Conservation (phyloP, 1,140 invertebrate species). For the Drosophila oshimai region DNA sequence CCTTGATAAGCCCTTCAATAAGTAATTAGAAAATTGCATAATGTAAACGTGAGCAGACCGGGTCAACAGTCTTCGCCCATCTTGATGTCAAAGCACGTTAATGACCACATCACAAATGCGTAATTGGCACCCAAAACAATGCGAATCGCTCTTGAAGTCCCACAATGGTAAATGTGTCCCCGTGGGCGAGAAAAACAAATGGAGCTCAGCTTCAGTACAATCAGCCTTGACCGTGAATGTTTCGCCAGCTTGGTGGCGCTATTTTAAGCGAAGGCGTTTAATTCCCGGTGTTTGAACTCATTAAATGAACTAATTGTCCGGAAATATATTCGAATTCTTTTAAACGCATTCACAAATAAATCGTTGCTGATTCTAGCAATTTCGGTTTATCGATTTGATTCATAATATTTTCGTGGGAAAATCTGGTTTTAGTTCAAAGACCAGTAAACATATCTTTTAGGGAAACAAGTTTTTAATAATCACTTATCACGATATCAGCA, state of each 20-base stretch:
- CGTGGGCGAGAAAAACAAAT: slow-evolving; percentile 46
- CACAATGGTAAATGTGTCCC: slow-evolving; percentile 24
- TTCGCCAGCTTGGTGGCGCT: background rate
- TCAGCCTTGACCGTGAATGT: slow-evolving; percentile 48
- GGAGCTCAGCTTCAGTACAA: slow-evolving; percentile 1
- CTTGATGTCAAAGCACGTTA: slow-evolving; percentile 19
- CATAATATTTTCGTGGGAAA: too few relatives aligned
- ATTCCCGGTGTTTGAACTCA: slow-evolving; percentile 19
- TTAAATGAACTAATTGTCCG: slow-evolving; percentile 19
- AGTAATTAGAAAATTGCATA: background rate
- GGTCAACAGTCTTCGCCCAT: slow-evolving; percentile 18
- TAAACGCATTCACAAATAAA: too few relatives aligned
- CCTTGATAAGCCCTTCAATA: background rate
- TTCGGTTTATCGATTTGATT: too few relatives aligned
- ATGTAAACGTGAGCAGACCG: background rate
- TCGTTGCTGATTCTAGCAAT: too few relatives aligned
- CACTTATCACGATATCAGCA: too few relatives aligned
- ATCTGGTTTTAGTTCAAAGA: too few relatives aligned
- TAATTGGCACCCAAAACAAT: slow-evolving; percentile 34
- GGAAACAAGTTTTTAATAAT: too few relatives aligned
- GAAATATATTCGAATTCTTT: slow-evolving; percentile 8
- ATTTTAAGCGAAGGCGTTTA: slow-evolving; percentile 10
- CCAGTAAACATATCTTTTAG: too few relatives aligned
- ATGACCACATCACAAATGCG: slow-evolving; percentile 25
- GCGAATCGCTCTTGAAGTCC: slow-evolving; percentile 30